These are phyloP conservation scores for Rissa tridactyla DNA, from an alignment of 2,113 vertebrate genomes.

Conservation along the genomic window DNA sequence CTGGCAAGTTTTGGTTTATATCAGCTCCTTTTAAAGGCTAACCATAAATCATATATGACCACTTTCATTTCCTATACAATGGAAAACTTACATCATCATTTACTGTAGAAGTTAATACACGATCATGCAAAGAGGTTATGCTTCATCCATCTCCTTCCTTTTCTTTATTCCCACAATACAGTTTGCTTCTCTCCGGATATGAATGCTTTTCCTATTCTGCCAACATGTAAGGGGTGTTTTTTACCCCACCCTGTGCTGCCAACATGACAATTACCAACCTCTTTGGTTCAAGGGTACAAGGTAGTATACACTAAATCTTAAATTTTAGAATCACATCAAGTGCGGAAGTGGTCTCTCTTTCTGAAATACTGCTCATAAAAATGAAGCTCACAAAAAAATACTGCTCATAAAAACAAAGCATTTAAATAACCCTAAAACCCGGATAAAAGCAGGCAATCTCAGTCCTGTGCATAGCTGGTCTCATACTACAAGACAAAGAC, in stretches of 20 bases:
- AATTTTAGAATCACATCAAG: background rate
- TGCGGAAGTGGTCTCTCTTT: background rate
- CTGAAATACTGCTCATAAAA: background rate
- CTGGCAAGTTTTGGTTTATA: background rate
- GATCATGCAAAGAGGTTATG: background rate
- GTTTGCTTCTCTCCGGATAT: slow-evolving; percentile 3
- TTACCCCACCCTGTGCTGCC: background rate
- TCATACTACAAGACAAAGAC: background rate
- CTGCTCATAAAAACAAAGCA: background rate
- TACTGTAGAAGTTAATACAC: background rate
- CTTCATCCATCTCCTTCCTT: slow-evolving; percentile 48
- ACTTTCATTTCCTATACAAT: slow-evolving; percentile 1
- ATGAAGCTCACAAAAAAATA: background rate
- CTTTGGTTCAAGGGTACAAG: background rate
- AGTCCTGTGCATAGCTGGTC: background rate
- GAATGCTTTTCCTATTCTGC: slow-evolving; percentile 40
- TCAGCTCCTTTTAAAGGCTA: background rate
- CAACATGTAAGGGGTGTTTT: background rate
- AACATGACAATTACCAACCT: background rate
- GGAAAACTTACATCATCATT: slow-evolving; percentile 10
- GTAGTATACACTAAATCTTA: background rate
- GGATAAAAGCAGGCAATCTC: background rate
- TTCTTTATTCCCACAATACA: slow-evolving; percentile 54
- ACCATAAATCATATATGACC: background rate
- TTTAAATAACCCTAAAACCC: background rate